Percentiles rank a stretch among this genome's conserved stretches.
phyloP scores from a whole-genome alignment of 2,888 invertebrate genomes.

The Nephrotoma flavescens region DNA sequence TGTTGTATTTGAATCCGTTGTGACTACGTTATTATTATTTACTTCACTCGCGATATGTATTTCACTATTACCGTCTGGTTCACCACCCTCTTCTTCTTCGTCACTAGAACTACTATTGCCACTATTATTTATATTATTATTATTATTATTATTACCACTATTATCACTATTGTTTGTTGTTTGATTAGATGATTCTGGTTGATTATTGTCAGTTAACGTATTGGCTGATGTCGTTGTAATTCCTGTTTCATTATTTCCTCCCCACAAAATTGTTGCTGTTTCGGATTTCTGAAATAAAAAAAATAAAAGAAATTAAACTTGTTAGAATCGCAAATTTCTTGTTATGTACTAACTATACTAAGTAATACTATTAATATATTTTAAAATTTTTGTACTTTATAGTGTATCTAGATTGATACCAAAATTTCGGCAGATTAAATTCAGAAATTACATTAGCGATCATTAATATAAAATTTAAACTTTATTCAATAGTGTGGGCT shows the following conservation, averaged over 20 bases:
- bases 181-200: not conserved
- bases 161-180: conserved; percentile 8
- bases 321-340: too few relatives aligned
- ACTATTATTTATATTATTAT: conserved; percentile 12
- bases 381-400: too few relatives aligned
- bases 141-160: conserved; percentile 11
- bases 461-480: too few relatives aligned
- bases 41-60: conserved; percentile 28
- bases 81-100: not conserved
- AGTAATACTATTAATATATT: too few relatives aligned
- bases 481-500: too few relatives aligned
- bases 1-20: conserved; percentile 18
- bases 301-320: conserved; percentile 15
- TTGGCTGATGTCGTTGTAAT: conserved; percentile 8
- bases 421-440: too few relatives aligned
- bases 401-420: too few relatives aligned
- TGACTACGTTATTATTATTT: conserved; percentile 22
- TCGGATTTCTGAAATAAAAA: conserved; percentile 43
- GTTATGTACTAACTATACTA: too few relatives aligned
- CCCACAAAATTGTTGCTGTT: conserved; percentile 44
- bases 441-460: too few relatives aligned
- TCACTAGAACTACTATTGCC: not conserved
- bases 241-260: conserved; percentile 27
- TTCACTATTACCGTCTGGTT: not conserved
- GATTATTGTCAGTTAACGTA: not conserved